Percentiles rank a stretch among this genome's conserved stretches.
Conservation (phyloP, 2,888 invertebrate species). For the Campoplex nolae region DNA sequence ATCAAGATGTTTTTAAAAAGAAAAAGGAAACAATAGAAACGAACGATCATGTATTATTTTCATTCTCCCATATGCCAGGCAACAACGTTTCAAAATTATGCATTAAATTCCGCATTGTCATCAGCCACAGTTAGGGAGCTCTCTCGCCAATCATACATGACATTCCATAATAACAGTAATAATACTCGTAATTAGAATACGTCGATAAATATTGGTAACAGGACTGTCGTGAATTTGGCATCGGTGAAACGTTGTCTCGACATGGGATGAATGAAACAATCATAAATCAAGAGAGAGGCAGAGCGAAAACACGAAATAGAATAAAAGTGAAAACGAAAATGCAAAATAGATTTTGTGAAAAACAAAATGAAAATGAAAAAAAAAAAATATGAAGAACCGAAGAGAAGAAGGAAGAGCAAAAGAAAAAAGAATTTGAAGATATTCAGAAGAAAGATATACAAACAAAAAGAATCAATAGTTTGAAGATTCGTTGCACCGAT, state of each 20-base stretch:
- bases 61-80: neutral
- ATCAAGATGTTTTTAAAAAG: neutral
- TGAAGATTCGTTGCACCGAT: neutral
- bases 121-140: neutral
- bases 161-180: slow-evolving; percentile 3
- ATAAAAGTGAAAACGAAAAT: neutral
- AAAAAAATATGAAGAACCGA: neutral
- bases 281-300: neutral
- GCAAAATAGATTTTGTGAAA: neutral
- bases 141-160: slow-evolving; percentile 2
- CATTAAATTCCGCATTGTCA: neutral
- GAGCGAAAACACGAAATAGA: neutral
- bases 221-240: slow-evolving; percentile 37
- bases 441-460: no score
- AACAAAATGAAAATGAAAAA: neutral
- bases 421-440: neutral
- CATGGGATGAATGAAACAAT: slow-evolving; percentile 24
- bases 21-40: neutral
- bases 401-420: neutral
- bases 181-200: slow-evolving; percentile 30
- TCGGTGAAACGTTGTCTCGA: slow-evolving; percentile 29
- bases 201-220: slow-evolving; percentile 34
- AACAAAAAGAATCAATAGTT: neutral
- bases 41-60: neutral
- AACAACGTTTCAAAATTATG: neutral